A percentile compares a stretch with the other conserved stretches of the same genome.
phyloP scores from a whole-genome alignment of 2,888 invertebrate species.

The Lasius fuliginosus region DNA sequence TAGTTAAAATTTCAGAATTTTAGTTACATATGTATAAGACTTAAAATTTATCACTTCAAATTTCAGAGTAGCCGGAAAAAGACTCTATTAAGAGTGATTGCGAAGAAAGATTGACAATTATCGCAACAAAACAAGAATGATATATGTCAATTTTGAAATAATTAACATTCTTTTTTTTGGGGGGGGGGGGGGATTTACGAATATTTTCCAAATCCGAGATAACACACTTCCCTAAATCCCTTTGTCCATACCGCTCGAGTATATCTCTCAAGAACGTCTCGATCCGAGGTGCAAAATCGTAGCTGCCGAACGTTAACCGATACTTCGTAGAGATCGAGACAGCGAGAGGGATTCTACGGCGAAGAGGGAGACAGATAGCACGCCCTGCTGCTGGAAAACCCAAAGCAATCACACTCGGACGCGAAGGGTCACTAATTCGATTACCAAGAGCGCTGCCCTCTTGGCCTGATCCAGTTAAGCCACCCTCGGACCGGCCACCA shows the following conservation, averaged over 20 bases:
- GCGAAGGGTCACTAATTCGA: slow-evolving; percentile 84
- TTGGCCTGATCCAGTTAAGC: slow-evolving; percentile 70
- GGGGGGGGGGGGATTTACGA: no score
- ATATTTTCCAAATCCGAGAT: not conserved
- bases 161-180: not conserved
- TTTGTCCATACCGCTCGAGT: not conserved
- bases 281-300: slow-evolving; percentile 66
- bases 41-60: no score
- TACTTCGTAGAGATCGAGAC: slow-evolving; percentile 37
- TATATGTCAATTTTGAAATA: not conserved
- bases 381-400: slow-evolving; percentile 70
- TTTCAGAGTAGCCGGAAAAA: no score
- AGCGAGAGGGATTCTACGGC: slow-evolving; percentile 30
- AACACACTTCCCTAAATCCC: slow-evolving; percentile 9
- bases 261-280: slow-evolving; percentile 7
- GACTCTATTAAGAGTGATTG: no score
- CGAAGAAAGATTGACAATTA: no score
- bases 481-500: slow-evolving; percentile 54
- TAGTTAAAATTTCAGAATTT: no score
- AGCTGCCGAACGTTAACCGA: slow-evolving; percentile 33
- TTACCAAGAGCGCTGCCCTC: slow-evolving; percentile 81
- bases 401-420: slow-evolving; percentile 85
- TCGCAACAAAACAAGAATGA: not conserved
- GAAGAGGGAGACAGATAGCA: slow-evolving; percentile 35
- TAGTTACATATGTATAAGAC: no score